Evolutionary conservation across 2,113 vertebrate species (phyloP).

Genomic region (Siniperca chuatsi): DNA sequence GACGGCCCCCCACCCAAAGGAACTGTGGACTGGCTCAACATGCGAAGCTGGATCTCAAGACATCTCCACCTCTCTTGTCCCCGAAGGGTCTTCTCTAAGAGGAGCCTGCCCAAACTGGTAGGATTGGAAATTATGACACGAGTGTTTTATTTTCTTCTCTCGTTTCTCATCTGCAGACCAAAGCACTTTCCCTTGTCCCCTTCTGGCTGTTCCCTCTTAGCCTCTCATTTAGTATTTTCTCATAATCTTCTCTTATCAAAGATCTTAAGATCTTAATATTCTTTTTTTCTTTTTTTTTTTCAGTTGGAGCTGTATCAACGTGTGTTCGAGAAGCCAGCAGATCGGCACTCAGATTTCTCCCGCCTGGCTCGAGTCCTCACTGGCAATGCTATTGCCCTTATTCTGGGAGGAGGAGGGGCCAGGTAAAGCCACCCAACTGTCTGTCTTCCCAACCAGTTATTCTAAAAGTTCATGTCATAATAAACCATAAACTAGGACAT

Average conservation of each 20-base stretch:
- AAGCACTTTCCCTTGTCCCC: background rate
- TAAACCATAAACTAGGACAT: background rate
- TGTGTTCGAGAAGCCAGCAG: conserved; percentile 89
- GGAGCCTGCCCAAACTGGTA: conserved; percentile 93
- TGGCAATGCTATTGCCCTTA: conserved; percentile 92
- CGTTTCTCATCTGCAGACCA: conserved; percentile 10
- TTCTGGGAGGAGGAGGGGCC: conserved; percentile 95
- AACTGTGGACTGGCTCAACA: conserved; percentile 97
- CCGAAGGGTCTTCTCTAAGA: conserved; percentile 91
- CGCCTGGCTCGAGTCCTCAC: conserved; percentile 93
- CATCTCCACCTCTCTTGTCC: conserved; percentile 95
- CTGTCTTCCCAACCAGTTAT: background rate
- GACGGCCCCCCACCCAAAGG: conserved; percentile 90
- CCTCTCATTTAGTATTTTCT: background rate
- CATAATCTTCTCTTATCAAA: background rate
- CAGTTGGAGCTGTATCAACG: conserved; percentile 94
- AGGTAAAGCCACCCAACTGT: conserved; percentile 80
- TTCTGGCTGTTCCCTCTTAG: background rate
- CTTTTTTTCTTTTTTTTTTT: background rate
- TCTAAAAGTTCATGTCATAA: background rate
- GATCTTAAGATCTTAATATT: background rate
- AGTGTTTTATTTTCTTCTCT: background rate
- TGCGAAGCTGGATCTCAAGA: conserved; percentile 95
- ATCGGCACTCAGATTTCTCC: conserved; percentile 95
- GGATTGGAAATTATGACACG: background rate